Percentiles rank a stretch among this genome's conserved stretches.
These are phyloP conservation scores for Dinocampus coccinellae DNA, from an alignment of 2,888 invertebrate species.

Conservation along the genomic window DNA sequence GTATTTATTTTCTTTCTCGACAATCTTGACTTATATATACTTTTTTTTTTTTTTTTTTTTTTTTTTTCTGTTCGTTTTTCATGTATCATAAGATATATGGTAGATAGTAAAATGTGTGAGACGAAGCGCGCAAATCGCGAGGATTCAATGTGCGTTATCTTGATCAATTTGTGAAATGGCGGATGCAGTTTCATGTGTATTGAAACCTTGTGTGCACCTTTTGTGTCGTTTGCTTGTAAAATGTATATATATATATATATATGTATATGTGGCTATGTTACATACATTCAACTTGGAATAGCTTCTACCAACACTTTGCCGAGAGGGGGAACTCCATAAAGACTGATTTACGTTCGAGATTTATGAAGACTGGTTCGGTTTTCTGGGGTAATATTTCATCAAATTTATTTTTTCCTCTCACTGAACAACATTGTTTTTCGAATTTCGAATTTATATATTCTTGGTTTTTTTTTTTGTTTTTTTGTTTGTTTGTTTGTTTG, in stretches of 20 bases:
- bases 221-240: background rate
- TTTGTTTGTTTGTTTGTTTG: too few relatives aligned
- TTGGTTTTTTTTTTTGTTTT: too few relatives aligned
- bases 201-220: background rate
- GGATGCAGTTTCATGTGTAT: background rate
- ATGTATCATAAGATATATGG: background rate
- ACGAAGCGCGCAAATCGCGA: background rate
- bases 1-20: too few relatives aligned
- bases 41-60: background rate
- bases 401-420: slow-evolving; percentile 46
- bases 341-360: slow-evolving; percentile 66
- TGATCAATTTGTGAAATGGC: slow-evolving; percentile 12
- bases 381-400: slow-evolving; percentile 62
- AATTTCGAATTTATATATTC: slow-evolving; percentile 5
- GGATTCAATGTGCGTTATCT: slow-evolving; percentile 1
- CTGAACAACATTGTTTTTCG: slow-evolving; percentile 48
- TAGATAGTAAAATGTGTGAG: background rate
- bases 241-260: background rate
- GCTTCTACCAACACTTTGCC: slow-evolving; percentile 45
- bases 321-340: slow-evolving; percentile 58
- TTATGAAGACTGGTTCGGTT: slow-evolving; percentile 66
- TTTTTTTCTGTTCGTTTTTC: background rate
- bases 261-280: slow-evolving; percentile 23
- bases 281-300: slow-evolving; percentile 50
- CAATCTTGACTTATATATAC: background rate